Base-by-base conservation (phyloP, 1,140 invertebrate genomes). In the Zophobas atratus region DNA sequence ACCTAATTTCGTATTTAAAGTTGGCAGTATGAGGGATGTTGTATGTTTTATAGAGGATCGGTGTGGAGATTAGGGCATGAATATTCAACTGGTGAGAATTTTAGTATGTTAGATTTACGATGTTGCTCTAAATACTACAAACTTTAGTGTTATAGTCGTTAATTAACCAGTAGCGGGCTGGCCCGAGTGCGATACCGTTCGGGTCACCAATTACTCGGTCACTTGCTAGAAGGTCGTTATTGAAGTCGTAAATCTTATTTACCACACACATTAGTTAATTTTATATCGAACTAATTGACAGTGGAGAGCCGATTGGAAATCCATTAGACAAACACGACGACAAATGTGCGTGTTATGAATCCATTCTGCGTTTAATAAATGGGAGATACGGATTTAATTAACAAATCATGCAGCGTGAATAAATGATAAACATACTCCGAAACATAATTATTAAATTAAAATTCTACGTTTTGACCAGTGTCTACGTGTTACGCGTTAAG, bases 131-230 rank as follows among this genome's bases (percentile, higher is more conserved):
- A 67, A 67, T 67, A 67, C 38, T 67, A 67, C 60, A 67, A 67
- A 67, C 60, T 67, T 67, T 67, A 67, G 71, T 73, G 55, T 73
- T 73, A 73, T 73, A 49, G 71, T 73, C 71, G 71, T 73, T 73
- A 73, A 73, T 73, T 73, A 73, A 57, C 71, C 71, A 57, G 71
- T 57, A 73, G 55, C 71, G 49, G 71, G 49, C 55, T 73, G 71
- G 71, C 41, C 55, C 49, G 71, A 73, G 71, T 53, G 49, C 38
- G 71, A 73, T 73, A 73, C 43, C 49, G 71, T 55, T 57, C 48
- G 71, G 71, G 71, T 73, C 71, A 73, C 71, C 71, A 73, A 73
- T 73, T 73, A 73, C 71, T 46, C 71, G 71, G 71, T 73, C 71
- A 73, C 49, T 73, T 73, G 36, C 49, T 73, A 36, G 71, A 73